These are phyloP conservation scores for Diabrotica balteata DNA, from an alignment of 2,888 invertebrate genomes.

Conservation along the genomic window DNA sequence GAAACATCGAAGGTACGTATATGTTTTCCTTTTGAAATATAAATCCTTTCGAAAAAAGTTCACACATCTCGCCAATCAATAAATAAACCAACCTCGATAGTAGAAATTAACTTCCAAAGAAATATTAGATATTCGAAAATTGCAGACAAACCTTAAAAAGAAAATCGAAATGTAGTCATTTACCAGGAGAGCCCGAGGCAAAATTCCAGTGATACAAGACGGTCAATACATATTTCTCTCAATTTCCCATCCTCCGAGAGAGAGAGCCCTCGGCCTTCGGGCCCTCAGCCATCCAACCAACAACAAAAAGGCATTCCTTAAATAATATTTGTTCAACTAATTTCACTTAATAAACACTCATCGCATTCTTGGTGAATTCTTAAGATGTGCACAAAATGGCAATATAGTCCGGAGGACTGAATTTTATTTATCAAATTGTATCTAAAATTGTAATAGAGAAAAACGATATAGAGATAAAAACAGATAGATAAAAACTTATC, in stretches of 20 bases:
- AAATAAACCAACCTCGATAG: not conserved
- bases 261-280: conserved; percentile 4
- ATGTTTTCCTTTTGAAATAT: no score
- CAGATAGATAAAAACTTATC: no score
- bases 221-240: conserved; percentile 24
- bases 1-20: no score
- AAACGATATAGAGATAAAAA: no score
- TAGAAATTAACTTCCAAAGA: not conserved
- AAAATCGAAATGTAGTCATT: conserved; percentile 3
- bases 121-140: not conserved
- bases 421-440: no score
- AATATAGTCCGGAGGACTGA: conserved; percentile 8
- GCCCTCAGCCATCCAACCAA: conserved; percentile 5
- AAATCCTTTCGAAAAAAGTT: no score
- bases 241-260: conserved; percentile 10
- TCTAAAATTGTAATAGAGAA: no score
- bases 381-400: conserved; percentile 18
- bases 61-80: not conserved
- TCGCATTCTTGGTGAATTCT: conserved; percentile 29
- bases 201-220: conserved; percentile 12
- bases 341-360: conserved; percentile 28
- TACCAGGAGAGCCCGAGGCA: conserved; percentile 3
- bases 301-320: conserved; percentile 27
- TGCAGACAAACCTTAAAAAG: not conserved
- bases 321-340: conserved; percentile 33